Evolutionary conservation across 2,797 vertebrate species (phyloP), one percentile per base, ranked within the genome.

Genomic region (Okamejei kenojei): DNA sequence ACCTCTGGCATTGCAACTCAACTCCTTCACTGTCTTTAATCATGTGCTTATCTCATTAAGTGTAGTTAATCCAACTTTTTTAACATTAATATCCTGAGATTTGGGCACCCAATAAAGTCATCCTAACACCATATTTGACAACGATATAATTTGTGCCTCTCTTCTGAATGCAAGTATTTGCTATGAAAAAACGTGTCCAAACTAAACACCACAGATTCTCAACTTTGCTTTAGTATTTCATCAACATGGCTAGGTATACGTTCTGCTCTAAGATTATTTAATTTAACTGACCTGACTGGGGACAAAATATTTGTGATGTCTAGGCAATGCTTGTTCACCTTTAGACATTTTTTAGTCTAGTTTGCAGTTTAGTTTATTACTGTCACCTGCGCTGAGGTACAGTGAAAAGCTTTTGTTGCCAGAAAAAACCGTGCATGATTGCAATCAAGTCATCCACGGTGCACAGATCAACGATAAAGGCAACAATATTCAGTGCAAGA

Each of bases 311-410:
- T 13, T 63, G n/a, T 65, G 29, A 86, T 65, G 63, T 63, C 58
- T 68, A 65, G 65, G 61, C 84, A 88, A 65, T 88, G 84, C 65
- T 68, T 68, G 61, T 65, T 88, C 84, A 88, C 65, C 61, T 63
- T 88, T 35, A 65, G 35, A 88, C 26, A 68, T 54, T 54, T 54
- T 0, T 54, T 54, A 6, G 45, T 54, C 45, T 45, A 45, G 45
- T 45, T 45, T 45, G 45, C 0, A 54, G 45, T 54, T 0, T 6
- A 54, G 45, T 54, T 54, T 54, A 6, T 6, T 54, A 54, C 3
- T 3, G 45, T 6, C 45, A 54, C 45, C 2, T 54, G 45, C 45
- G 45, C 45, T 54, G 45, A 54, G 45, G 45, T 54, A 54, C 45
- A 54, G 45, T 54, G 45, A 54, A 54, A 54, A 54, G 45, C 45